phyloP scores from a whole-genome alignment of 2,888 invertebrate species.

The Urechis unicinctus region DNA sequence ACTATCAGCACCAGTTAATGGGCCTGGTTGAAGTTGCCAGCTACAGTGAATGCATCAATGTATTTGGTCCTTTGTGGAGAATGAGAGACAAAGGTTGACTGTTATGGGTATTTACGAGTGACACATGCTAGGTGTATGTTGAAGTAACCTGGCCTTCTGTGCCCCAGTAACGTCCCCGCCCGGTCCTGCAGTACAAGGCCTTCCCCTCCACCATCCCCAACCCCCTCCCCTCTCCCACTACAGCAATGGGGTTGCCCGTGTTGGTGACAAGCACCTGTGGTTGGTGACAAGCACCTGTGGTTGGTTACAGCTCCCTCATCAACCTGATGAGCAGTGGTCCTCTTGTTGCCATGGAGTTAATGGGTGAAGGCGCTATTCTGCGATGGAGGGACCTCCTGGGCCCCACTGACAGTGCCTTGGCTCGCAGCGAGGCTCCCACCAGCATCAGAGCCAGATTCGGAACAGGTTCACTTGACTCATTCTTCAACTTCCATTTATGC shows the following conservation, averaged over 20 bases:
- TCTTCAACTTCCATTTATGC: background rate
- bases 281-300: background rate
- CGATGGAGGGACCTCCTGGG: constrained; percentile 61
- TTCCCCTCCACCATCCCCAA: background rate
- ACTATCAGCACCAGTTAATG: no score
- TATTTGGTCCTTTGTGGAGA: no score
- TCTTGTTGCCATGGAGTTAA: constrained; percentile 66
- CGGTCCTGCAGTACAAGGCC: no score
- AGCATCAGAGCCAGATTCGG: constrained; percentile 43
- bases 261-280: background rate
- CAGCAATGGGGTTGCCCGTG: background rate
- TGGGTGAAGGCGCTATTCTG: constrained; percentile 64
- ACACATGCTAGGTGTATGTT: no score
- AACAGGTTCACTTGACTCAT: constrained; percentile 25
- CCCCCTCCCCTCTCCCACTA: no score
- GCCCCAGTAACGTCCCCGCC: no score
- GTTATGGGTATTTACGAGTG: no score
- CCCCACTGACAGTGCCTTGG: constrained; percentile 38
- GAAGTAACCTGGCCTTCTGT: no score
- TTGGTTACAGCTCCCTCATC: constrained; percentile 50
- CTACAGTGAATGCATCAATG: no score
- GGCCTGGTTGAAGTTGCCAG: no score
- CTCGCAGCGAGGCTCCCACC: constrained; percentile 32
- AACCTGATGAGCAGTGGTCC: constrained; percentile 65
- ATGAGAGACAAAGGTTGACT: no score